Percentiles rank a stretch among this genome's conserved stretches.
phyloP scores from a whole-genome alignment of 53 echinoderm and acorn worm species.

The Crossaster papposus region DNA sequence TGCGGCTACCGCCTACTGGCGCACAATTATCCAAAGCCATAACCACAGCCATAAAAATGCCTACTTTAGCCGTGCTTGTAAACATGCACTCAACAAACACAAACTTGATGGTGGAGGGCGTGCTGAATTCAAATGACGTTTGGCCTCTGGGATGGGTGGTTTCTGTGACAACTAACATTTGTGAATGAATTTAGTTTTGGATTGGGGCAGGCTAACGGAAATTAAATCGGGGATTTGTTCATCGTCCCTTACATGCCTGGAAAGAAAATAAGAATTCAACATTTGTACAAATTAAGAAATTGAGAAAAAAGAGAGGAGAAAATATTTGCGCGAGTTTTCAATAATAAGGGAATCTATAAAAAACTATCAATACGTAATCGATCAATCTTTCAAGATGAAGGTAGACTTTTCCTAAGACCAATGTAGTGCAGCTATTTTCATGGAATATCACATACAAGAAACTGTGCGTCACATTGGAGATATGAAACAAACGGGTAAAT shows the following conservation, averaged over 20 bases:
- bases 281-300: not conserved
- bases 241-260: not conserved
- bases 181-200: not conserved
- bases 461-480: too few relatives aligned
- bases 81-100: not conserved
- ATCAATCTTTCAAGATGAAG: too few relatives aligned
- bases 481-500: too few relatives aligned
- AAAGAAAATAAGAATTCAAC: not conserved
- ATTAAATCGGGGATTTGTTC: not conserved
- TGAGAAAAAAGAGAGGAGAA: not conserved
- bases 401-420: too few relatives aligned
- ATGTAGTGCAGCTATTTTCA: too few relatives aligned
- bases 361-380: too few relatives aligned
- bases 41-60: not conserved
- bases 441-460: too few relatives aligned
- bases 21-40: too few relatives aligned
- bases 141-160: slow-evolving; percentile 18
- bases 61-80: not conserved
- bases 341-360: too few relatives aligned
- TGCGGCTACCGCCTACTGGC: too few relatives aligned
- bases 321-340: not conserved
- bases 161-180: not conserved
- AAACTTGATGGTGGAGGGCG: slow-evolving; percentile 17
- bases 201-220: not conserved
- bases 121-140: slow-evolving; percentile 22